Conservation (phyloP, 2,113 vertebrate species). For the Ptilorrhoa leucosticta region DNA sequence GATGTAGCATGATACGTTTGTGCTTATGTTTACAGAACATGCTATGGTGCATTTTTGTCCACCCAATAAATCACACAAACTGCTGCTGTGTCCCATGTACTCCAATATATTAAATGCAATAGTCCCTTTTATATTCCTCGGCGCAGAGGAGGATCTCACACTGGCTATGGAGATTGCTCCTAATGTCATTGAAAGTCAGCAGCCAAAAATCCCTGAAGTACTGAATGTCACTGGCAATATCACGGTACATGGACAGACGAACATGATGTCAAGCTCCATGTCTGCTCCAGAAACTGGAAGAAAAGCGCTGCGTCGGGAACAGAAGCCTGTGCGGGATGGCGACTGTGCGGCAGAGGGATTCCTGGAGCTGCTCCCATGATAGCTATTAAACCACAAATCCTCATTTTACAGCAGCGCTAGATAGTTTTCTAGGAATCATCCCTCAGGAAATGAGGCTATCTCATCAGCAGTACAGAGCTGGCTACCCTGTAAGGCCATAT, state of each 20-base stretch:
- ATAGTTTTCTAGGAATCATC: neutral
- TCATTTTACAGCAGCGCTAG: neutral
- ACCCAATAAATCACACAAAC: slow-evolving; percentile 2
- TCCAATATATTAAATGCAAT: slow-evolving; percentile 8
- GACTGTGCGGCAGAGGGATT: neutral
- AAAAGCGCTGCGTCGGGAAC: neutral
- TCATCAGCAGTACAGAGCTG: neutral
- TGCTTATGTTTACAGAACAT: neutral
- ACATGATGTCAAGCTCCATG: neutral
- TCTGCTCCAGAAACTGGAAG: neutral
- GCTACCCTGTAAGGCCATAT: neutral
- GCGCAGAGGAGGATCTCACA: neutral
- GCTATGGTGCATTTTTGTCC: neutral
- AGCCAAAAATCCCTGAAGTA: neutral
- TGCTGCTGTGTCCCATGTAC: neutral
- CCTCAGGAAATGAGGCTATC: neutral
- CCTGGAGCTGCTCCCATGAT: neutral
- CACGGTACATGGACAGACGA: neutral
- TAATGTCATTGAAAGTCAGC: slow-evolving; percentile 41
- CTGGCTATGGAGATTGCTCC: slow-evolving; percentile 13
- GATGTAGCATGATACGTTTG: neutral
- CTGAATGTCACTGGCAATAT: neutral
- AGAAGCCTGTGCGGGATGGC: neutral
- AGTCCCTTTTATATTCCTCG: neutral
- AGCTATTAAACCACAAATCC: neutral